These are phyloP conservation scores for Gallinago nigripennis DNA, from an alignment of 2,797 vertebrate genomes.

Conservation along the genomic window DNA sequence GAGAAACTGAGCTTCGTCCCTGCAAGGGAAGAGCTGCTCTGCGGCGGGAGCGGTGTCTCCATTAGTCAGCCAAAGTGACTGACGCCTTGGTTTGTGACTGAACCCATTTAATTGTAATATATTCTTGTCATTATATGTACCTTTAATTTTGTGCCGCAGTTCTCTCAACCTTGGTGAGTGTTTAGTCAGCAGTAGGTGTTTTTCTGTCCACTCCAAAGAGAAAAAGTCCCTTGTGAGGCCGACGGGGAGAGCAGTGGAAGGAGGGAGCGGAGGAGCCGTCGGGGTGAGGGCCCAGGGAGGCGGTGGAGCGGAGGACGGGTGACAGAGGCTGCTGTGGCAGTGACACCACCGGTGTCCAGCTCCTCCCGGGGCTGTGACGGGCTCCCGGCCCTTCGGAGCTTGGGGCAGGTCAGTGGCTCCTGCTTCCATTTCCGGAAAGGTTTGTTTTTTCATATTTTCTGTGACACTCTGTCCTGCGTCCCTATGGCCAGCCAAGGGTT, in stretches of 20 bases:
- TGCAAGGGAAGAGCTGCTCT: background rate
- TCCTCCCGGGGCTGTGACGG: rapidly evolving
- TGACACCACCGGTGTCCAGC: rapidly evolving
- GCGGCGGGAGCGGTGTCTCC: background rate
- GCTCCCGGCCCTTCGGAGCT: background rate
- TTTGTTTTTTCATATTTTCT: rapidly evolving
- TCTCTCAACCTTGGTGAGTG: background rate
- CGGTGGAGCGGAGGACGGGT: rapidly evolving
- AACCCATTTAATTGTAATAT: background rate
- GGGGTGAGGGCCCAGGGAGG: background rate
- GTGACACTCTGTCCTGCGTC: rapidly evolving
- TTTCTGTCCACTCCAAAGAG: background rate
- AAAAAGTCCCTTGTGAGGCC: background rate
- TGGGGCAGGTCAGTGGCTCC: background rate
- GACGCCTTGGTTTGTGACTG: background rate
- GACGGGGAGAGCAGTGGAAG: background rate
- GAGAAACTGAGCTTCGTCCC: background rate
- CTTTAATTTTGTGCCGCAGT: background rate
- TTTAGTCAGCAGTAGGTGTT: background rate
- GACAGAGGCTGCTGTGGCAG: background rate
- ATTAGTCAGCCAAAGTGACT: background rate
- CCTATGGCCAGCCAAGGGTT: rapidly evolving
- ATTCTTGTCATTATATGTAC: background rate
- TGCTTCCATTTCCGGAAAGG: background rate
- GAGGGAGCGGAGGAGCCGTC: rapidly evolving